These are phyloP conservation scores for Drosophila dunni DNA, from an alignment of 1,140 invertebrate genomes.

Conservation along the genomic window DNA sequence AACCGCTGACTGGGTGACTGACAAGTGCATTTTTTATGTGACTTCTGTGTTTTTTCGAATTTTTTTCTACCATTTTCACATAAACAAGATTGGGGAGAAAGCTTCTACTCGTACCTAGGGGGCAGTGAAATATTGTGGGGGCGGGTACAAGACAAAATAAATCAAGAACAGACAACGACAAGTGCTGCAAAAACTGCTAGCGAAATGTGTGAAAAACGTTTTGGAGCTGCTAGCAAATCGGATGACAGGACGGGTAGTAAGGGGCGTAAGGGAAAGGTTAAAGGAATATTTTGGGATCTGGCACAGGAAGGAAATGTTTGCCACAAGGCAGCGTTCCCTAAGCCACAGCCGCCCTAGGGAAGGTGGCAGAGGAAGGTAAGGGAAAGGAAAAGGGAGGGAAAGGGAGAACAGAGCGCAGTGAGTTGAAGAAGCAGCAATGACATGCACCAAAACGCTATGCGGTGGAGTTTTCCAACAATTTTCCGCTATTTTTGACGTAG, in stretches of 20 bases:
- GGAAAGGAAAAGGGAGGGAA: not conserved
- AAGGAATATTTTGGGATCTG: constrained; percentile 20
- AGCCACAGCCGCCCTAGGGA: constrained; percentile 43
- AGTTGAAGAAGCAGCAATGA: constrained; percentile 26
- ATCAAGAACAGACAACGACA: constrained; percentile 75
- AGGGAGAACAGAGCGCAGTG: constrained; percentile 22
- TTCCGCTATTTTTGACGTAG: not conserved
- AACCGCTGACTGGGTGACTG: constrained; percentile 58
- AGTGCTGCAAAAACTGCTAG: constrained; percentile 40
- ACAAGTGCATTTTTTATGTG: constrained; percentile 71
- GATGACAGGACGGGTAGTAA: not conserved
- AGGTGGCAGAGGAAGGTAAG: constrained; percentile 9
- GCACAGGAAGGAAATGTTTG: constrained; percentile 51
- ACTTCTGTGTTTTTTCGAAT: constrained; percentile 34
- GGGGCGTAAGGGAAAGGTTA: not conserved
- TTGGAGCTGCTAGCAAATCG: constrained; percentile 38
- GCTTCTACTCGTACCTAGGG: not conserved
- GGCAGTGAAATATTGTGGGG: not conserved
- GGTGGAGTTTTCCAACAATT: constrained; percentile 34
- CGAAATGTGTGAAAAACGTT: constrained; percentile 57
- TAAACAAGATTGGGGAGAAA: constrained; percentile 19
- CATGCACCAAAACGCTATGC: constrained; percentile 62
- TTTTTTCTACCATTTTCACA: constrained; percentile 41
- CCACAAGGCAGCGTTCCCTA: constrained; percentile 46
- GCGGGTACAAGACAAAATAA: constrained; percentile 64